Evolutionary conservation across 2,888 invertebrate genomes (phyloP).

Genomic region (Yponomeuta cagnagella): DNA sequence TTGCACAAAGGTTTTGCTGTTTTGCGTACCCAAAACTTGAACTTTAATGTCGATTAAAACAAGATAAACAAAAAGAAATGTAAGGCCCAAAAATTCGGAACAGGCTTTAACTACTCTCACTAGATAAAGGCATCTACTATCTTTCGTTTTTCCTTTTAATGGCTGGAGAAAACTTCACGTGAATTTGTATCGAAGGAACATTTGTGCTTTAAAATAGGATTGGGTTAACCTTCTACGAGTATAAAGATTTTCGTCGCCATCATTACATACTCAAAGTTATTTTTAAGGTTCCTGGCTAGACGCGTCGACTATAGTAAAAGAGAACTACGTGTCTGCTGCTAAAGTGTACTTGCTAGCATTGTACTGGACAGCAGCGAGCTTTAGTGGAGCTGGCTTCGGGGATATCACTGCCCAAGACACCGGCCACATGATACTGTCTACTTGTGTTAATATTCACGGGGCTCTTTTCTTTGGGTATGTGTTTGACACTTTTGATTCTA

Average conservation of each 20-base stretch:
- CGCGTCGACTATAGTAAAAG: conserved; percentile 38
- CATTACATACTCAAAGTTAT: background rate
- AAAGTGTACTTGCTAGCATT: conserved; percentile 61
- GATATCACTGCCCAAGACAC: conserved; percentile 63
- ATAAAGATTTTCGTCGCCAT: background rate
- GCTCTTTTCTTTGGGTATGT: conserved; percentile 66
- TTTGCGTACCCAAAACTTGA: too few species aligned
- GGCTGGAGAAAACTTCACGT: too few species aligned
- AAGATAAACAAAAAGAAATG: too few species aligned
- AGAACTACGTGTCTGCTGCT: conserved; percentile 39
- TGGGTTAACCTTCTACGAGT: too few species aligned
- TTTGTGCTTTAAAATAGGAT: too few species aligned
- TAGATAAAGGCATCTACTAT: too few species aligned
- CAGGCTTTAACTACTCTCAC: too few species aligned
- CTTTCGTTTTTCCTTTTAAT: too few species aligned
- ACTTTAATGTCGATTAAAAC: too few species aligned
- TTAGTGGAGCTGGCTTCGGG: conserved; percentile 68
- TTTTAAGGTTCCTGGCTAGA: conserved; percentile 63
- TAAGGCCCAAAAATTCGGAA: too few species aligned
- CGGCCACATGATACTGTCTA: conserved; percentile 55
- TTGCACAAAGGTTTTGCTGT: too few species aligned
- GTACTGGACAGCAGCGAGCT: conserved; percentile 65
- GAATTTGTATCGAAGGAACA: too few species aligned
- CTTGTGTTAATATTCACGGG: conserved; percentile 60
- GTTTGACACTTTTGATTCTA: background rate